phyloP scores from a whole-genome alignment of 1,140 invertebrate species.

The Drosophila ohnishii region DNA sequence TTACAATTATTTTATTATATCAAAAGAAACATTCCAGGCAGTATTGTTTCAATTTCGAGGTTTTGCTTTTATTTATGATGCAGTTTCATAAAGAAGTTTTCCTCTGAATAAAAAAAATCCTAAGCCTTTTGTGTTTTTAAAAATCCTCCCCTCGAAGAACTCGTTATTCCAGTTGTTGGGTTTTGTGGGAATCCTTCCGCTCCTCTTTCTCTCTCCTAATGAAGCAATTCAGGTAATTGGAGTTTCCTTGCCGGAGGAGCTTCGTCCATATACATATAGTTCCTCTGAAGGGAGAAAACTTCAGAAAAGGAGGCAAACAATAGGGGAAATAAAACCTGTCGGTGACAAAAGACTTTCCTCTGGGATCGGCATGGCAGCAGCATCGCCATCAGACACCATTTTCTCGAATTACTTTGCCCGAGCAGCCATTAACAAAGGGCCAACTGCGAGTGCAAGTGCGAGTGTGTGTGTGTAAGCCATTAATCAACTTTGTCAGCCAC shows the following conservation, averaged over 20 bases:
- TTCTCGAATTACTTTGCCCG: slow-evolving; percentile 36
- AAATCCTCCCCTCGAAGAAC: slow-evolving; percentile 29
- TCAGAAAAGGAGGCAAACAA: slow-evolving; percentile 12
- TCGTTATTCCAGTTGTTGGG: slow-evolving; percentile 43
- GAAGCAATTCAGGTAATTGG: slow-evolving; percentile 64
- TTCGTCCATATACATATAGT: slow-evolving; percentile 7
- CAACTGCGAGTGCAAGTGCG: slow-evolving; percentile 11
- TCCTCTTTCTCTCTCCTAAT: slow-evolving; percentile 38
- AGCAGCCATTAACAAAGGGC: slow-evolving; percentile 63
- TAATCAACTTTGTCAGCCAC: slow-evolving; percentile 67
- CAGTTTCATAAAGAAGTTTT: not conserved
- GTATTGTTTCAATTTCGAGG: not conserved
- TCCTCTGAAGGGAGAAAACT: slow-evolving; percentile 28
- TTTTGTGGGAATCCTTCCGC: slow-evolving; percentile 44
- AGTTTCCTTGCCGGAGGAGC: slow-evolving; percentile 7
- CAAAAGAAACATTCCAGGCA: not conserved
- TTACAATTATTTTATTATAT: not conserved
- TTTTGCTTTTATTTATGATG: slow-evolving; percentile 2
- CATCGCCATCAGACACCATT: slow-evolving; percentile 50
- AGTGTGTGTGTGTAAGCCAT: slow-evolving; percentile 54
- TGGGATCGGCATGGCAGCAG: slow-evolving; percentile 19
- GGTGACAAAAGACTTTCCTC: slow-evolving; percentile 37
- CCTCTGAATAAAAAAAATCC: not conserved
- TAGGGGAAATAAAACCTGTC: slow-evolving; percentile 45
- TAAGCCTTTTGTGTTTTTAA: slow-evolving; percentile 22